These are phyloP conservation scores for Oncorhynchus nerka DNA, from an alignment of 2,113 vertebrate species.

Conservation along the genomic window DNA sequence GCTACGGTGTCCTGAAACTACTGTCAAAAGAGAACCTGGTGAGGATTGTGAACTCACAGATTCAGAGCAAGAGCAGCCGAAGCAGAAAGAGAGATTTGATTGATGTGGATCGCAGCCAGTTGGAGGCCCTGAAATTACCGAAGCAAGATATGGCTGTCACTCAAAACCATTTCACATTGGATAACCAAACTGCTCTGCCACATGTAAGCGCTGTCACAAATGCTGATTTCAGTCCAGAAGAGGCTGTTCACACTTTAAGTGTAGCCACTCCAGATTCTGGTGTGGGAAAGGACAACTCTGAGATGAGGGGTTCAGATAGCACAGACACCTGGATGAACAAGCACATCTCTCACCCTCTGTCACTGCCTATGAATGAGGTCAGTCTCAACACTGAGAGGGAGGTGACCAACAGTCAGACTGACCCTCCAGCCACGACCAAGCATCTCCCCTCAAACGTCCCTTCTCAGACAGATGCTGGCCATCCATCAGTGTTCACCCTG, in stretches of 20 bases:
- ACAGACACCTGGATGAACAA: constrained; percentile 55
- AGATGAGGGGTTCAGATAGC: constrained; percentile 30
- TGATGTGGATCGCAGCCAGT: constrained; percentile 67
- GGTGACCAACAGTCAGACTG: constrained; percentile 48
- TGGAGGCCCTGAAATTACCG: constrained; percentile 55
- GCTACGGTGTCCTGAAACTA: constrained; percentile 69
- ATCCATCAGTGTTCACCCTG: constrained; percentile 57
- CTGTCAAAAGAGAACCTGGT: constrained; percentile 75
- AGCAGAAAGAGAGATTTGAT: constrained; percentile 77
- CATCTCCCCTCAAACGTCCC: constrained; percentile 45
- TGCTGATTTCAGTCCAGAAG: constrained; percentile 54
- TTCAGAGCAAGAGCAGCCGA: constrained; percentile 68
- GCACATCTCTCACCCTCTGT: constrained; percentile 52
- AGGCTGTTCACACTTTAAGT: constrained; percentile 29
- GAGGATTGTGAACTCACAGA: constrained; percentile 75
- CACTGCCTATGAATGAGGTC: constrained; percentile 63
- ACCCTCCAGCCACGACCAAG: constrained; percentile 56
- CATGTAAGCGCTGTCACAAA: constrained; percentile 54
- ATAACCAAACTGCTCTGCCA: constrained; percentile 68
- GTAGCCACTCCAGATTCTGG: constrained; percentile 36
- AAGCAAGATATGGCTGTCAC: constrained; percentile 64
- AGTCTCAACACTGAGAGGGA: constrained; percentile 52
- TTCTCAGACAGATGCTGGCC: constrained; percentile 54
- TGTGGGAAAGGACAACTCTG: constrained; percentile 49
- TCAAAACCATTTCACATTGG: constrained; percentile 56